Percentiles rank a stretch among this genome's conserved stretches.
Conservation (phyloP, 2,113 vertebrate species). For the Phylloscopus trochiloides region DNA sequence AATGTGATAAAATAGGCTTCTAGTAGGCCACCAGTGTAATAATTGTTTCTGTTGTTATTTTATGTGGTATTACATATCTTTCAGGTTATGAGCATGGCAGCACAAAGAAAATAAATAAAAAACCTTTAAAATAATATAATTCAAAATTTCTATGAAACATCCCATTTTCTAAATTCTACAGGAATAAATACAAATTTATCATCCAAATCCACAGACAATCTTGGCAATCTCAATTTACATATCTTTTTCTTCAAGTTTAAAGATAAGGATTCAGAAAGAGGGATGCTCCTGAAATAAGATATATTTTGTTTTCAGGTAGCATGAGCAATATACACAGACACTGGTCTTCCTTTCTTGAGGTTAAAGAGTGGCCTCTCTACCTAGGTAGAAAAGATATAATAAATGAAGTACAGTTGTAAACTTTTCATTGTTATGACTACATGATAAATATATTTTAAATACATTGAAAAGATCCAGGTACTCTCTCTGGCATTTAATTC, state of each 20-base stretch:
- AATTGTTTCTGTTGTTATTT: neutral
- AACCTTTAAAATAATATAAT: neutral
- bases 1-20: neutral
- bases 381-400: neutral
- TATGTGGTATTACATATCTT: neutral
- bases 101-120: neutral
- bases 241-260: neutral
- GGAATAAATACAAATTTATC: neutral
- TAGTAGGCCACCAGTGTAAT: neutral
- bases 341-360: neutral
- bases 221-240: neutral
- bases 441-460: neutral
- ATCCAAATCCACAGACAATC: neutral
- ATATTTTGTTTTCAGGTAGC: neutral
- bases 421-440: neutral
- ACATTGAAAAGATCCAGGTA: neutral
- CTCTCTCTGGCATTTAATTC: neutral
- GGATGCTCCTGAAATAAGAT: neutral
- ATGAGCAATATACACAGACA: neutral
- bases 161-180: neutral
- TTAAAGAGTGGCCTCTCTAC: neutral
- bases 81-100: neutral
- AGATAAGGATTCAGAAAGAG: neutral
- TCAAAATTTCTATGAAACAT: neutral
- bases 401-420: neutral